phyloP scores from a whole-genome alignment of 2,113 vertebrate species.

The Halichoerus grypus region DNA sequence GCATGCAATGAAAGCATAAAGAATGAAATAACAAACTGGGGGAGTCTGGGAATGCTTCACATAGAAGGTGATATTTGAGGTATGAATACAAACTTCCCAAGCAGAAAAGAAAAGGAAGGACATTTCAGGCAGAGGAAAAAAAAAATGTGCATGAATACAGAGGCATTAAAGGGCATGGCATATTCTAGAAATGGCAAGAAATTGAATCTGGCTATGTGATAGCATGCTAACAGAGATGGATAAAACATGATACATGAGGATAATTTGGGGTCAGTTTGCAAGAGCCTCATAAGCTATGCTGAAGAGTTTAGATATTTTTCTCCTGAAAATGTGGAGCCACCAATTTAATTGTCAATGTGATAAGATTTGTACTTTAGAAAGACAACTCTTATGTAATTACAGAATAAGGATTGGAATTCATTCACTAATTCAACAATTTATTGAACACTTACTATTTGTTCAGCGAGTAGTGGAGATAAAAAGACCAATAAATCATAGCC shows the following conservation, averaged over 20 bases:
- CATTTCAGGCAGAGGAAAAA: background rate
- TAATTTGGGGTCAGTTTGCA: slow-evolving; percentile 40
- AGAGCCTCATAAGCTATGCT: background rate
- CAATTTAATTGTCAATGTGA: slow-evolving; percentile 29
- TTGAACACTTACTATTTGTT: slow-evolving; percentile 20
- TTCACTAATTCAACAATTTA: slow-evolving; percentile 38
- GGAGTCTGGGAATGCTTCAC: background rate
- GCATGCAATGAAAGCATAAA: background rate
- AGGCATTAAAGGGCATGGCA: background rate
- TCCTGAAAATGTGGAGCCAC: background rate
- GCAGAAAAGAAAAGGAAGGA: slow-evolving; percentile 27
- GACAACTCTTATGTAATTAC: background rate
- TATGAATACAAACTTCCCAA: background rate
- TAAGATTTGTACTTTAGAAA: slow-evolving; percentile 53
- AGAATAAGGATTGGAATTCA: slow-evolving; percentile 25
- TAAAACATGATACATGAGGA: background rate
- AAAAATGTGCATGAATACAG: background rate
- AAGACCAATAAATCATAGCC: slow-evolving; percentile 1
- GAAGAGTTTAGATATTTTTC: slow-evolving; percentile 5
- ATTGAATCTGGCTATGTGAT: slow-evolving; percentile 22
- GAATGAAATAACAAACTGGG: slow-evolving; percentile 25
- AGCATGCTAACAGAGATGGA: background rate
- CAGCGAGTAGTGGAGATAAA: background rate
- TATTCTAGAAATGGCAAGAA: slow-evolving; percentile 39
- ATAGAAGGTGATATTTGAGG: slow-evolving; percentile 27